Percentiles rank a stretch among this genome's conserved stretches.
Evolutionary conservation across 2,113 vertebrate species (phyloP).

Genomic region (Dicrurus megarhynchus): DNA sequence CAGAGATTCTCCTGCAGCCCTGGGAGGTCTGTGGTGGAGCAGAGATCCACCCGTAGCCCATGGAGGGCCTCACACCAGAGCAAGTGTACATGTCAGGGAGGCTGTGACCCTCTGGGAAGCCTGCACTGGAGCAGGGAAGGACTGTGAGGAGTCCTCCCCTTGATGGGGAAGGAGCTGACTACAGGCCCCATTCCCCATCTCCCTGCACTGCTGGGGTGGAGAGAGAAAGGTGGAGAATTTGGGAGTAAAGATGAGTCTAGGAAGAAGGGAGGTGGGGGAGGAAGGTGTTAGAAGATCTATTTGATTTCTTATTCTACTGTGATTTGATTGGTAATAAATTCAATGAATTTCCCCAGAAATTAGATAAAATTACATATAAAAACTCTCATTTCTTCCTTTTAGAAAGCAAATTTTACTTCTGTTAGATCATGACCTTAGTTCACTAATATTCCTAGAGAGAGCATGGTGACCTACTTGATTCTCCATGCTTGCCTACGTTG

Average conservation of each 20-base stretch:
- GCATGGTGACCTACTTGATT: not conserved
- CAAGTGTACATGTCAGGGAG: rapidly evolving
- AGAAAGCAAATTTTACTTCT: not conserved
- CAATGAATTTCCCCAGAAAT: not conserved
- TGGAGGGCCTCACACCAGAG: not conserved
- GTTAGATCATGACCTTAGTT: not conserved
- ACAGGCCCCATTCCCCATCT: not conserved
- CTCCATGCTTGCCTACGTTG: not conserved
- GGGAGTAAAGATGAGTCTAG: not conserved
- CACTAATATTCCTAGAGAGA: not conserved
- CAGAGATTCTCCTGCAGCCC: not conserved
- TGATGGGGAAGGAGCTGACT: not conserved
- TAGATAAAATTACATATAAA: not conserved
- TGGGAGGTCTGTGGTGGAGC: not conserved
- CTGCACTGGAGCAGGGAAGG: no score
- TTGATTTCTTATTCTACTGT: not conserved
- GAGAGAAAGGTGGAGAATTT: not conserved
- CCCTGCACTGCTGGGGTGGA: no score
- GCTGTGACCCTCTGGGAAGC: not conserved
- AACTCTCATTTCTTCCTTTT: not conserved
- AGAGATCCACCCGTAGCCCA: not conserved
- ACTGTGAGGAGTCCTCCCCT: not conserved
- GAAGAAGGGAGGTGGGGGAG: not conserved
- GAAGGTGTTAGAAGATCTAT: not conserved
- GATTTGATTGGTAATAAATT: not conserved